Evolutionary conservation across 2,797 vertebrate species (phyloP), one percentile per base, ranked within the genome.

Genomic region (Poliocrania exsul): DNA sequence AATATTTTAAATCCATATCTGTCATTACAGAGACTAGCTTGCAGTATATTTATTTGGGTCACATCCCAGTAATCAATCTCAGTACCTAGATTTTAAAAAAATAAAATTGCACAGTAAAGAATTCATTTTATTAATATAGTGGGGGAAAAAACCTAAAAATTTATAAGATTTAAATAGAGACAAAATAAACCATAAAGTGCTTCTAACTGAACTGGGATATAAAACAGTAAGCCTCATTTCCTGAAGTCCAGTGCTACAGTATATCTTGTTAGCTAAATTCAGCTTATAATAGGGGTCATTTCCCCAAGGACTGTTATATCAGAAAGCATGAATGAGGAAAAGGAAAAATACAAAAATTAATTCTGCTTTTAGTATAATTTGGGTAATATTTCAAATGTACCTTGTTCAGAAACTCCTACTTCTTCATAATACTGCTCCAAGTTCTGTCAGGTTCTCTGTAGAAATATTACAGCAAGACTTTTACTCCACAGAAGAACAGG

Each of bases 151-250:
- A 44, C 9, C 17, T 18, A 44, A 44, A 19, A 25, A 40, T 64
- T 95, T 77, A 71, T 77, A 88, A 92, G 51, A 83, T 92, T 93
- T 91, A 84, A 95, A 89, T 44, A 70, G 49, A 90, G 73, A 92
- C 65, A 85, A 70, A 92, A 96, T 73, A 94, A 92, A 82, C 42
- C 9, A 37, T 91, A 93, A 91, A 51, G 73, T 25, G 62, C 44
- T 86, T 82, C 56, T 94, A 96, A 91, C 74, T 90, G 61, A 83
- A 83, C 13, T 78, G 62, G 16, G 66, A 93, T 81, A 62, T 26
- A 74, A 86, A 93, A 21, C 40, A 96, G 78, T 67, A 61, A 80
- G 35, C 13, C 38, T 81, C 77, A 75, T 86, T 96, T 95, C 93
- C 91, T 92, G 80, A 90, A 88, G 40, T 89, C 62, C 19, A 38